Conservation (phyloP, 1,140 invertebrate species). For the Chlorops oryzae region DNA sequence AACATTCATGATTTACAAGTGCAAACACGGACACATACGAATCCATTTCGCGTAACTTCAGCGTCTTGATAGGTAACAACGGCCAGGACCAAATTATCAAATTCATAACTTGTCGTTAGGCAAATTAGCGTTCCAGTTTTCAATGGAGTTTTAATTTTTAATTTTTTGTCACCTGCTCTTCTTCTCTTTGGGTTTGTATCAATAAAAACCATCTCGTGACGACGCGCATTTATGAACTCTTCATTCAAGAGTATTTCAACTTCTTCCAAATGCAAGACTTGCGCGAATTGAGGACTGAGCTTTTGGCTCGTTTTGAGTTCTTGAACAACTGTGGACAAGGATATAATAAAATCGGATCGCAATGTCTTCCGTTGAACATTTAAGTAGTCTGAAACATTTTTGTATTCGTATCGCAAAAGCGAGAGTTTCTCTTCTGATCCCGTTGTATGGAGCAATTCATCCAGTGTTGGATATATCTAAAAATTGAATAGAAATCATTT, state of each 20-base stretch:
- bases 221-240: slow-evolving; percentile 21
- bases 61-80: slow-evolving; percentile 57
- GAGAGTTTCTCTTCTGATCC: not conserved
- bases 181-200: slow-evolving; percentile 10
- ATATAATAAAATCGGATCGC: slow-evolving; percentile 65
- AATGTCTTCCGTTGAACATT: slow-evolving; percentile 71
- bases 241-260: slow-evolving; percentile 28
- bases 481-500: slow-evolving; percentile 8
- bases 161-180: slow-evolving; percentile 23
- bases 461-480: slow-evolving; percentile 36
- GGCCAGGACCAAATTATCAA: slow-evolving; percentile 61
- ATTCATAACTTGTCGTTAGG: slow-evolving; percentile 60
- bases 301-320: slow-evolving; percentile 30
- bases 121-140: slow-evolving; percentile 68
- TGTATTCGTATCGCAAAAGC: not conserved
- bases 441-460: slow-evolving; percentile 19
- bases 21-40: slow-evolving; percentile 43
- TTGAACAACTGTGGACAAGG: slow-evolving; percentile 50
- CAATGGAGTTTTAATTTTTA: slow-evolving; percentile 61
- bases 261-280: slow-evolving; percentile 36
- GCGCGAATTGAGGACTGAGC: slow-evolving; percentile 24
- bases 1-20: not conserved
- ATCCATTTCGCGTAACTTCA: slow-evolving; percentile 48
- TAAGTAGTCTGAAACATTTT: slow-evolving; percentile 62
- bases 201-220: slow-evolving; percentile 27